Conservation (phyloP, 64 coral and sea anemone genomes). For the Pocillopora damicornis region DNA sequence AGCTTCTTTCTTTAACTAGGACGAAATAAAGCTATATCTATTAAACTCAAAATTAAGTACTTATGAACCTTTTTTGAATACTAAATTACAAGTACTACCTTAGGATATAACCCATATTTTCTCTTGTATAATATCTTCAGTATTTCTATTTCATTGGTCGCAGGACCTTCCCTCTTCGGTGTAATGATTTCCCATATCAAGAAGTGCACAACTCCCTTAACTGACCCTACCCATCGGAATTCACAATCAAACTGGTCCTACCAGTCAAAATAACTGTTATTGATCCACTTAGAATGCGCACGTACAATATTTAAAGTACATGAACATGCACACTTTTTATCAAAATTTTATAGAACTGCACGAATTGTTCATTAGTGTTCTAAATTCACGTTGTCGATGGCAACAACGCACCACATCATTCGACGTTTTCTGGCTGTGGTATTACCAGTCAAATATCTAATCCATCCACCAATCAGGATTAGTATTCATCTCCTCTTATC, state of each 20-base stretch:
- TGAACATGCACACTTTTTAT: not conserved
- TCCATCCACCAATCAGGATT: not conserved
- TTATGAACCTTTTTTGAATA: not conserved
- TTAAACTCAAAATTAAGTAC: not conserved
- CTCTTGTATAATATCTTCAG: not conserved
- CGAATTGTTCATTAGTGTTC: not conserved
- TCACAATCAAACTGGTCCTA: not conserved
- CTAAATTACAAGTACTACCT: not conserved
- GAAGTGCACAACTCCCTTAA: not conserved
- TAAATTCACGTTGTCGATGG: not conserved
- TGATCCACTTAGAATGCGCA: not conserved
- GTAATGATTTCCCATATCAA: not conserved
- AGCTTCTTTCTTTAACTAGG: not conserved
- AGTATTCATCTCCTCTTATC: constrained; percentile 64
- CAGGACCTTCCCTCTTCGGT: not conserved
- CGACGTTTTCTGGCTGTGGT: not conserved
- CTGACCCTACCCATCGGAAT: not conserved
- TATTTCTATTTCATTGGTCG: not conserved
- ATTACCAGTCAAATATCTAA: not conserved
- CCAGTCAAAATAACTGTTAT: constrained; percentile 1
- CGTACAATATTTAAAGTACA: not conserved
- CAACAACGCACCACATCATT: not conserved
- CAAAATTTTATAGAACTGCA: not conserved
- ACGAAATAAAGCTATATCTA: not conserved
- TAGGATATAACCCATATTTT: not conserved